Evolutionary conservation across 2,888 invertebrate species (phyloP).

Genomic region (Pseudoips prasinana): DNA sequence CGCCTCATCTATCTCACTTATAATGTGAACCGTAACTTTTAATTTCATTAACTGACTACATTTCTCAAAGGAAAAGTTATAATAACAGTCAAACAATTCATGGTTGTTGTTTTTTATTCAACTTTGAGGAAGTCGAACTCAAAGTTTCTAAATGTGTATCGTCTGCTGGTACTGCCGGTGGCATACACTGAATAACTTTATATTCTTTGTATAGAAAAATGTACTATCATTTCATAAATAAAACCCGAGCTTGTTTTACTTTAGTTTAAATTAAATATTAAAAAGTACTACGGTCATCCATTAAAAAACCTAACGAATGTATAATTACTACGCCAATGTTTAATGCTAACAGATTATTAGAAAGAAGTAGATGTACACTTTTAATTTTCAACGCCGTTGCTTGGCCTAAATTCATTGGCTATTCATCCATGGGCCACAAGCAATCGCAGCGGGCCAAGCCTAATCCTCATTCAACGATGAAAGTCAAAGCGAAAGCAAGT

Average conservation of each 20-base stretch:
- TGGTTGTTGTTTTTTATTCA: conserved; percentile 49
- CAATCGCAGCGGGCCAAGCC: conserved; percentile 55
- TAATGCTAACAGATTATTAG: conserved; percentile 36
- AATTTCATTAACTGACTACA: conserved; percentile 47
- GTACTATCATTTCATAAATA: neutral
- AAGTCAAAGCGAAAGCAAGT: conserved; percentile 70
- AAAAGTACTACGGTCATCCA: no score
- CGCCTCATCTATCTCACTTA: conserved; percentile 43
- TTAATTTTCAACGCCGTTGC: conserved; percentile 37
- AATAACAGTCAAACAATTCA: conserved; percentile 58
- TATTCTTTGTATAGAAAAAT: no score
- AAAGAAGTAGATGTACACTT: no score
- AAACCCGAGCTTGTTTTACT: neutral
- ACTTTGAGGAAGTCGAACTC: conserved; percentile 40
- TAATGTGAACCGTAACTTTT: conserved; percentile 52
- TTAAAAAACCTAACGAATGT: no score
- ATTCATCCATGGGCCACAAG: conserved; percentile 62
- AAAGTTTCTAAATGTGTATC: conserved; percentile 48
- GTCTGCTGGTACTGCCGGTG: neutral
- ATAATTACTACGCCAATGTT: no score
- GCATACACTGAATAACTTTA: no score
- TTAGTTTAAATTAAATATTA: neutral
- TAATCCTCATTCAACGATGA: conserved; percentile 56
- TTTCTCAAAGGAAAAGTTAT: conserved; percentile 52
- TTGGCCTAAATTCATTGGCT: conserved; percentile 66